Evolutionary conservation across 2,888 invertebrate genomes (phyloP).

Genomic region (Epistrophe grossulariae): DNA sequence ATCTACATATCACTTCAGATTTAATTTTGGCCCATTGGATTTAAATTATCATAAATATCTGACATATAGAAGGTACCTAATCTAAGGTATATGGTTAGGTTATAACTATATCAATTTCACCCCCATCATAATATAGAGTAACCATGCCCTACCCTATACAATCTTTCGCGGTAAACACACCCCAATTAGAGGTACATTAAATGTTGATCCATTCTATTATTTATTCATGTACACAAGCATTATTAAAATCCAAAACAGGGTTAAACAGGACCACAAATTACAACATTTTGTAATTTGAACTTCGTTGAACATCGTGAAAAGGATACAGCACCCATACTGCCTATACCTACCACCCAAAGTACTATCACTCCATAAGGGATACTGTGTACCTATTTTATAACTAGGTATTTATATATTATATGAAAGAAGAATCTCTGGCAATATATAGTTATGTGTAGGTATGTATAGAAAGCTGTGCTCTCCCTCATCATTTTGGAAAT

Average conservation of each 20-base stretch:
- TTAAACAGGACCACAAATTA: constrained; percentile 74
- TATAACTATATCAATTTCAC: neutral
- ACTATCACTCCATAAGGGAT: constrained; percentile 2
- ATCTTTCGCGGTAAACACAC: constrained; percentile 45
- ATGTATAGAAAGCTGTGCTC: neutral
- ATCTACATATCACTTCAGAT: constrained; percentile 48
- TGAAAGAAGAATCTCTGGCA: constrained; percentile 15
- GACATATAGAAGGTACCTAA: neutral
- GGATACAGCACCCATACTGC: constrained; percentile 21
- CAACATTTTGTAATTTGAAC: constrained; percentile 76
- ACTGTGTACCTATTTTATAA: constrained; percentile 2
- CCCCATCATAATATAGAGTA: neutral
- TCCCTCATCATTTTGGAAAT: constrained; percentile 64
- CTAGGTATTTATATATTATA: neutral
- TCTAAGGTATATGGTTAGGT: constrained; percentile 12
- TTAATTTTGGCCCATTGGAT: constrained; percentile 40
- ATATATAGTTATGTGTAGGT: neutral
- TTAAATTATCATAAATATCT: neutral
- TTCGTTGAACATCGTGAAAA: constrained; percentile 38
- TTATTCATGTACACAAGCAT: constrained; percentile 74
- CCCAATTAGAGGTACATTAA: constrained; percentile 76
- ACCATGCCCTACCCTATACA: neutral
- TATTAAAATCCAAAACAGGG: constrained; percentile 75
- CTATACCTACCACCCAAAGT: neutral
- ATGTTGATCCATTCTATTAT: constrained; percentile 76